phyloP scores from a whole-genome alignment of 2,888 invertebrate species.

The Biston stratarius region DNA sequence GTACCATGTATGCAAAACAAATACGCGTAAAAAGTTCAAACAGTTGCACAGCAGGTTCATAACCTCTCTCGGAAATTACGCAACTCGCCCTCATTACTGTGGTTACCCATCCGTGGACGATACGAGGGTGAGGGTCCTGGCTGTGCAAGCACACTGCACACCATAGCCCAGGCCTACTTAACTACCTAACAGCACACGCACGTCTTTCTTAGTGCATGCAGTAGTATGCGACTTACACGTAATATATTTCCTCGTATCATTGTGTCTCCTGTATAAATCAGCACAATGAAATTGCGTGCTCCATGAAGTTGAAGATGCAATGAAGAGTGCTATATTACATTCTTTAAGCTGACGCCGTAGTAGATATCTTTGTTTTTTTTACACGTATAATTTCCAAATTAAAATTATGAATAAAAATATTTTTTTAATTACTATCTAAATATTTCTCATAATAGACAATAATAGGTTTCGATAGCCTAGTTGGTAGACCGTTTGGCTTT shows the following conservation, averaged over 20 bases:
- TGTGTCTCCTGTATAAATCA: not conserved
- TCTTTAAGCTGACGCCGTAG: no score
- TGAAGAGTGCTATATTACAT: not conserved
- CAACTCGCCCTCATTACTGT: slow-evolving; percentile 81
- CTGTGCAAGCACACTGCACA: slow-evolving; percentile 20
- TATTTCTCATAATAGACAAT: no score
- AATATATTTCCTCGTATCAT: not conserved
- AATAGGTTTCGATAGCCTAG: no score
- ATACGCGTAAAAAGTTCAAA: slow-evolving; percentile 82
- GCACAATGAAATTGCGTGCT: not conserved
- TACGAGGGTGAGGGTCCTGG: slow-evolving; percentile 62
- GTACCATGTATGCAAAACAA: slow-evolving; percentile 58
- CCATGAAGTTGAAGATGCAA: not conserved
- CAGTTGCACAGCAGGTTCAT: slow-evolving; percentile 72
- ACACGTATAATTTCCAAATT: no score
- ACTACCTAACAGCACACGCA: slow-evolving; percentile 54
- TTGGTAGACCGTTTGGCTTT: no score
- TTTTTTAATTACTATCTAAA: no score
- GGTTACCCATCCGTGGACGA: slow-evolving; percentile 76
- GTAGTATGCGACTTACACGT: slow-evolving; percentile 54
- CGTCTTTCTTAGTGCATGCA: slow-evolving; percentile 45
- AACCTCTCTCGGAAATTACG: slow-evolving; percentile 75
- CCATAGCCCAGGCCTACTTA: slow-evolving; percentile 36
- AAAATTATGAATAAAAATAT: no score
- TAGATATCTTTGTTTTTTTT: no score